Evolutionary conservation across 2,797 vertebrate genomes (phyloP), one percentile per base, ranked within the genome.

Genomic region (Darevskia mixta): DNA sequence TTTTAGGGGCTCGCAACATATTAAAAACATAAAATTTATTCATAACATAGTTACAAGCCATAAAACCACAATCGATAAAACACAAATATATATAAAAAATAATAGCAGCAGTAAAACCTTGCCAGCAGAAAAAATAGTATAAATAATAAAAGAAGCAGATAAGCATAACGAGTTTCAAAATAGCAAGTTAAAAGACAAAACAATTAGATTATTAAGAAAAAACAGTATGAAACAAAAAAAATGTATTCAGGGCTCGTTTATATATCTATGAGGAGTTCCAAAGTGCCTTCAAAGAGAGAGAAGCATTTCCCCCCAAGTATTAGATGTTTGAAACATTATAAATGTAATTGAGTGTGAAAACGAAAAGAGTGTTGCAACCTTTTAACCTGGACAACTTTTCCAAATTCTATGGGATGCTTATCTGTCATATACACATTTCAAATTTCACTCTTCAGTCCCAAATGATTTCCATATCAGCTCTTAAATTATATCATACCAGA

Each of bases 351-450:
- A 20, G n/a, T 38, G 71, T 29, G 13, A 9, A 9, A 18, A 61
- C n/a, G 5, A 29, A 35, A 78, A 15, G 64, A 18, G 9, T 75
- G 8, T 75, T 15, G 15, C 23, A 75, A 61, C 49, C 27, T 85
- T 82, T 77, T 15, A 87, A 41, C 64, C 35, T 83, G 79, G n/a
- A 38, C 32, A 20, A 23, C 45, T 55, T 79, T 87, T 79, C 71
- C 75, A 49, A 32, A 61, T 49, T 0, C 71, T 91, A 87, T 83
- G 81, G 79, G 43, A 38, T 80, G 5, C 5, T 81, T 64, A 35
- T 64, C n/a, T 61, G 49, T 80, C 18, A 32, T 25, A 0, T 3
- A 27, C 72, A 75, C 17, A 23, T 20, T 75, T 81, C 10, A 64
- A 23, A 25, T 27, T 58, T 5, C 25, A 5, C 15, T 58, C 29